Percentiles rank a stretch among this genome's conserved stretches.
Conservation (phyloP, 2,113 vertebrate genomes). For the Progne subis region DNA sequence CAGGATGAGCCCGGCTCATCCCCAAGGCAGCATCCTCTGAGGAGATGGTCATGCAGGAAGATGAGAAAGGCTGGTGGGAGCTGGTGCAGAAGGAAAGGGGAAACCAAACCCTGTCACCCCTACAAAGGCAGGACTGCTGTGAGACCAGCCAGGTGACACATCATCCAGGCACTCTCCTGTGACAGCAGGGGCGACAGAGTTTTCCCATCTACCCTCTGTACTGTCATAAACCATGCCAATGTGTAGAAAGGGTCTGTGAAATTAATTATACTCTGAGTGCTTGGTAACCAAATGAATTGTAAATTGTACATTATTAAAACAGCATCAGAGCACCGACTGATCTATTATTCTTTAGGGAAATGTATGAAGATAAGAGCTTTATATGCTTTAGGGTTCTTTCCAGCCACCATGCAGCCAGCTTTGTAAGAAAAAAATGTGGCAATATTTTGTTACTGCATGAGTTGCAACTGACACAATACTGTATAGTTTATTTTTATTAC, state of each 20-base stretch:
- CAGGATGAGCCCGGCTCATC: not conserved
- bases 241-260: slow-evolving; percentile 74
- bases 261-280: slow-evolving; percentile 81
- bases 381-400: slow-evolving; percentile 69
- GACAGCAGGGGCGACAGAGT: not conserved
- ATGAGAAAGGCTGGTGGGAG: not conserved
- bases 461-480: slow-evolving; percentile 28
- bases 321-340: slow-evolving; percentile 77
- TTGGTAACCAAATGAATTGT: slow-evolving; percentile 83
- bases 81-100: not conserved
- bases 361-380: slow-evolving; percentile 79
- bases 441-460: slow-evolving; percentile 44
- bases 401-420: slow-evolving; percentile 53
- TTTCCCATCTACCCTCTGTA: slow-evolving; percentile 4
- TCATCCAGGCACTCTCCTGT: not conserved
- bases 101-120: not conserved
- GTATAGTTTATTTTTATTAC: slow-evolving; percentile 34
- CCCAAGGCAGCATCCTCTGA: not conserved
- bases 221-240: slow-evolving; percentile 50
- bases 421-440: slow-evolving; percentile 46
- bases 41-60: accelerated
- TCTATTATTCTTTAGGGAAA: slow-evolving; percentile 81
- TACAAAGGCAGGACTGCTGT: not conserved
- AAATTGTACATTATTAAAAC: slow-evolving; percentile 84
- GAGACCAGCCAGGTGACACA: not conserved